Base-by-base conservation (phyloP, 1,140 invertebrate genomes). In the Oedothorax gibbosus region DNA sequence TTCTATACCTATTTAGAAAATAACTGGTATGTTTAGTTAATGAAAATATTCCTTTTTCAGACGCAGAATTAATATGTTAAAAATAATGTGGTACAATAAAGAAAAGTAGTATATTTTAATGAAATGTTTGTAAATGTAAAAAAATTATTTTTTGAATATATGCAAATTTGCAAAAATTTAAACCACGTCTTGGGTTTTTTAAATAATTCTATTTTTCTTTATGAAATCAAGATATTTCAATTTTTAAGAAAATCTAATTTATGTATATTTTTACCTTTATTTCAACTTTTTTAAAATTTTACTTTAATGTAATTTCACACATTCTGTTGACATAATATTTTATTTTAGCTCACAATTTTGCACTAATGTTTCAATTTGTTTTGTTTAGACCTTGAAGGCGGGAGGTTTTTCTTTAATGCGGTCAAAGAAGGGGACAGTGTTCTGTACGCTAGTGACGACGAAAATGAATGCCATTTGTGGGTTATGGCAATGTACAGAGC, bases 401-500 rank as follows among this genome's bases (percentile, higher is more conserved):
- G 95, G 21, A 94, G 96, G 88, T 97, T 93, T 91, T 99, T 99
- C 90, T 99, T 99, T 92, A 99, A 99, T 91, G 97, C 97, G 35
- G 98, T 99, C 5, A 95, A 97, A 87, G 98, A 99, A 91, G 98
- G 98, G 65, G 99, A 99, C 90, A 98, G 96, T 86, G 95, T 99
- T 66, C 93, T 98, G 18, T 98, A 96, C 92, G 98, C 98, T 0
- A 97, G 97, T 87, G 97, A 99, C 87, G 98, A 99, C 91, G 98
- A 99, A 91, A 98, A 97, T 89, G 98, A 99, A 89, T 96, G 97
- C 87, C 97, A 99, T 89, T 91, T 99, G 73, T 99, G 99, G 99
- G 98, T 99, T 9, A 97, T 97, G 94, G 98, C 98, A 0, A 94
- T 99, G 92, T 99, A 99, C 89, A 92, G 98, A 87, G 99, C 99